A percentile compares a stretch with the other conserved stretches of the same genome.
Conservation (phyloP, 2,888 invertebrate genomes). For the Hydriomena furcata region DNA sequence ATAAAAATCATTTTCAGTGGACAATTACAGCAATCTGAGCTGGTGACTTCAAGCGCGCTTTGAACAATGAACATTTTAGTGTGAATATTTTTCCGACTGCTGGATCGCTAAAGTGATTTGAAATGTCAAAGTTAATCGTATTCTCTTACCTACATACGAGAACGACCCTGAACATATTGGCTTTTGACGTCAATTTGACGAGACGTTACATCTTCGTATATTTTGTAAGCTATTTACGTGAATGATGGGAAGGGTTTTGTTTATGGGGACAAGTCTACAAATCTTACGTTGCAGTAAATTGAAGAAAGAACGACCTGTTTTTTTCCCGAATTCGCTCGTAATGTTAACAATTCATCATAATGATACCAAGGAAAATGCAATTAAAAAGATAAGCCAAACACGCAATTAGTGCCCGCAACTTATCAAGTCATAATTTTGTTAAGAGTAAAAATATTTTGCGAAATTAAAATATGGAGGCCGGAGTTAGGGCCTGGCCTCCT, state of each 20-base stretch:
- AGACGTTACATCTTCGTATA: too few species aligned
- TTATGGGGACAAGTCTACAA: too few species aligned
- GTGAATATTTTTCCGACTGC: conserved; percentile 3
- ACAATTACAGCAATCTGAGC: conserved; percentile 38
- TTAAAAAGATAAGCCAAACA: not conserved
- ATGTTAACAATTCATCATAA: not conserved
- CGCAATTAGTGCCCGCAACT: conserved; percentile 3
- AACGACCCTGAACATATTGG: too few species aligned
- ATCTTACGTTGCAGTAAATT: too few species aligned
- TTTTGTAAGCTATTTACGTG: too few species aligned
- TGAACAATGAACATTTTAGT: conserved; percentile 22
- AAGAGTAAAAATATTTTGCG: not conserved
- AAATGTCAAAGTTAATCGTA: too few species aligned
- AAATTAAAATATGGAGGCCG: conserved; percentile 3
- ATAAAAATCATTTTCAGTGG: conserved; percentile 34
- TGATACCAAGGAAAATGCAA: not conserved
- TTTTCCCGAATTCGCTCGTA: not conserved
- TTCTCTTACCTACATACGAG: too few species aligned
- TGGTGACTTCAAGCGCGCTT: conserved; percentile 26
- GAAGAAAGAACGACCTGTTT: too few species aligned
- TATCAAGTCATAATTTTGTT: conserved; percentile 1
- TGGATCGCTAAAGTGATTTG: not conserved
- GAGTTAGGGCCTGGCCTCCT: conserved; percentile 11
- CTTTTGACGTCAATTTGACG: too few species aligned
- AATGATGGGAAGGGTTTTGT: too few species aligned